Evolutionary conservation across 2,113 vertebrate species (phyloP), one percentile per base, ranked within the genome.

Genomic region (Oostethus manadensis): DNA sequence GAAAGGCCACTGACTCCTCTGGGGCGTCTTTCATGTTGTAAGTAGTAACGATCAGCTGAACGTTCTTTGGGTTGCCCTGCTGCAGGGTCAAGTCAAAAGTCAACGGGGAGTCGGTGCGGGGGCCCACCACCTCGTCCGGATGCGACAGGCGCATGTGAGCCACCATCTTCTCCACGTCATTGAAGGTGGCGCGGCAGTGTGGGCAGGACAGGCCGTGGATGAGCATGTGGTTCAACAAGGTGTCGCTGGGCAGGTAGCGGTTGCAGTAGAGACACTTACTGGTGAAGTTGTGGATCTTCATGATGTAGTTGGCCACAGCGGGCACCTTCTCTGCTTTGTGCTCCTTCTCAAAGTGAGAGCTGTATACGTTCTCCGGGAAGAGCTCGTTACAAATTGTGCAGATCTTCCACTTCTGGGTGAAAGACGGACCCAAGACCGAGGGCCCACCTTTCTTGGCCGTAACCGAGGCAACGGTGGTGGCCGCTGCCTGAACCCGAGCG

Each of bases 271-370:
- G 91, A 90, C 97, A 99, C 89, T 98, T 98, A 89, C 95, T 98
- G 82, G 97, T 98, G 78, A 99, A 99, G 87, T 98, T 99, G 87
- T 98, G 95, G 85, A 99, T 99, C 87, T 99, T 98, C 97, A 98
- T 98, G 66, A 99, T 99, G 85, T 99, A 98, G 84, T 97, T 98
- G 78, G 97, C 97, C 53, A 98, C 94, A 0, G 97, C 97, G 0
- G 94, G 96, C 48, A 99, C 94, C 88, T 99, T 99, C 85, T 99
- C 95, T 0, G 97, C 96, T 84, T 99, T 98, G 87, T 99, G 96
- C 82, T 98, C 96, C 67, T 98, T 99, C 82, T 98, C 96, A 60
- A 98, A 99, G 81, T 99, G 97, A 64, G 93, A 90, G 21, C 94
- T 96, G 80, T 99, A 98, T 53, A 99, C 94, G 1, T 98, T 99